These are phyloP conservation scores for Phymanthus crucifer DNA, from an alignment of 92 coral and sea anemone genomes.

Conservation along the genomic window DNA sequence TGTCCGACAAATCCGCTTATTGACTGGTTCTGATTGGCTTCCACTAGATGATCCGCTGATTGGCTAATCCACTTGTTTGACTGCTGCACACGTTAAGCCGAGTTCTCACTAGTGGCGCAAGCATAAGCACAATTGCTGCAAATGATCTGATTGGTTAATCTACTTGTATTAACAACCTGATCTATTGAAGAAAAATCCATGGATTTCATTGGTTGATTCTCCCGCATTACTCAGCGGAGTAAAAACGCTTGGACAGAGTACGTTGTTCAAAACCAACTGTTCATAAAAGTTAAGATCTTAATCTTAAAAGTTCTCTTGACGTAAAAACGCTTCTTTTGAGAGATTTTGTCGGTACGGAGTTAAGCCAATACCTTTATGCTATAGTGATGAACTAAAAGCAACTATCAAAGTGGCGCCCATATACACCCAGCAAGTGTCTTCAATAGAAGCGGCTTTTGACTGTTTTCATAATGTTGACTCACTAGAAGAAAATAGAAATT, in stretches of 20 bases:
- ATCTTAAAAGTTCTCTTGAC: background rate
- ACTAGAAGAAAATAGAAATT: background rate
- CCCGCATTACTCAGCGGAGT: background rate
- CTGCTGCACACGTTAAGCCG: background rate
- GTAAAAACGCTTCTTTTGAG: background rate
- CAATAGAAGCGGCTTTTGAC: background rate
- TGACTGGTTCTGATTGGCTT: background rate
- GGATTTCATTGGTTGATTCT: background rate
- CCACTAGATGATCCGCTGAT: background rate
- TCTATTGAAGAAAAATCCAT: no score
- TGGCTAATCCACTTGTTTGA: background rate
- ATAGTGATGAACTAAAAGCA: background rate
- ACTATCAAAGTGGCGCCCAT: background rate
- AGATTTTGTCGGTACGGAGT: background rate
- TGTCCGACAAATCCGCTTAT: background rate
- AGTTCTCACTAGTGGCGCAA: background rate
- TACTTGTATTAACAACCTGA: no score
- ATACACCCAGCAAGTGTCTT: background rate
- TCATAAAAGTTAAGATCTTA: background rate
- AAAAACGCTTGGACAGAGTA: background rate
- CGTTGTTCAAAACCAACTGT: background rate
- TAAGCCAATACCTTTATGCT: background rate
- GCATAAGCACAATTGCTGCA: no score
- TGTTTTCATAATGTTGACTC: background rate
- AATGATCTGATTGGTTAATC: background rate